These are phyloP conservation scores for Steinernema hermaphroditum DNA, from an alignment of 2,888 invertebrate species.

Conservation along the genomic window DNA sequence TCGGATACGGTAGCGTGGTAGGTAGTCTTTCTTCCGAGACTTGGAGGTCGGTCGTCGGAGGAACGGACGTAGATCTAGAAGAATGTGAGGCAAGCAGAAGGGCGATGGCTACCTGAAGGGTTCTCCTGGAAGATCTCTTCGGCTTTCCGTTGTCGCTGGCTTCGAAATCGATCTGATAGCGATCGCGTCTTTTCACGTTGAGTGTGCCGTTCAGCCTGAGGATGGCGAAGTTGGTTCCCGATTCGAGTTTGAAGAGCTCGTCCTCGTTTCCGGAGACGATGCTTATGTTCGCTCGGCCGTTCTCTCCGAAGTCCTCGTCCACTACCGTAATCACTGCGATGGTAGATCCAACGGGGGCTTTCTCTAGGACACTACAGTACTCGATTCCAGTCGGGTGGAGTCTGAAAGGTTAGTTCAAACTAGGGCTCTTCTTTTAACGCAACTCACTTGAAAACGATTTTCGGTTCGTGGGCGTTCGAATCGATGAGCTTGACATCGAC, in stretches of 20 bases:
- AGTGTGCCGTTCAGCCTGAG: constrained; percentile 25
- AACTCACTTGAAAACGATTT: constrained; percentile 73
- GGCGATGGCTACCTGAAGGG: background rate
- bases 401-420: background rate
- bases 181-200: background rate
- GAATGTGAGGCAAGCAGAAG: background rate
- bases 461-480: constrained; percentile 88
- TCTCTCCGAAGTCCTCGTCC: constrained; percentile 87
- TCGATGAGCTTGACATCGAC: constrained; percentile 85
- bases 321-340: constrained; percentile 90
- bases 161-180: background rate
- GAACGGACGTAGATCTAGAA: constrained; percentile 8
- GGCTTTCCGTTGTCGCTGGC: constrained; percentile 8
- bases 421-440: background rate
- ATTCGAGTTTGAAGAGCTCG: constrained; percentile 82
- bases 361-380: constrained; percentile 66
- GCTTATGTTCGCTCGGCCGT: constrained; percentile 83
- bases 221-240: constrained; percentile 33
- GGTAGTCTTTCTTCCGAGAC: background rate
- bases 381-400: constrained; percentile 14
- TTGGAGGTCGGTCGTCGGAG: constrained; percentile 11
- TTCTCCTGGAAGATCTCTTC: background rate
- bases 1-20: background rate
- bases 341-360: constrained; percentile 80
- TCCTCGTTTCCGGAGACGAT: constrained; percentile 87